phyloP scores from a whole-genome alignment of 1,140 invertebrate species.

The Matsumurasca onukii region DNA sequence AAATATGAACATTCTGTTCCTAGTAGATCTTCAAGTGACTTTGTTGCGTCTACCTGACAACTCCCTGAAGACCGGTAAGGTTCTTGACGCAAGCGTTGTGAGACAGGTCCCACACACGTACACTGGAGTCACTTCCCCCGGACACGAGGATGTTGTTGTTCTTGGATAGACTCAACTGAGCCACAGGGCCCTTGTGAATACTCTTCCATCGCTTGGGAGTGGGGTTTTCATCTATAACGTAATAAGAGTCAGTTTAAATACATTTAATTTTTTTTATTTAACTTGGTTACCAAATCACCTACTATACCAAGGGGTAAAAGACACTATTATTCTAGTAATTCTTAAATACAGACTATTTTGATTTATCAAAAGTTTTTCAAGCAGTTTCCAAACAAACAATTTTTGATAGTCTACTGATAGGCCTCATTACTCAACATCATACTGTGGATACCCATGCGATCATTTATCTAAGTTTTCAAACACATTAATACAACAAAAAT shows the following conservation, averaged over 20 bases:
- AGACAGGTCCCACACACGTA: constrained; percentile 83
- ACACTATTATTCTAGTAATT: not conserved
- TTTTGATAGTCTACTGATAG: too few species aligned
- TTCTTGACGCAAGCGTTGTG: constrained; percentile 81
- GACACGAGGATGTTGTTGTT: constrained; percentile 71
- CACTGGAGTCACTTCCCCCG: constrained; percentile 80
- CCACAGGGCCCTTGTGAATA: constrained; percentile 83
- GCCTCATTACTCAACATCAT: too few species aligned
- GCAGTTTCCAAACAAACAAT: not conserved
- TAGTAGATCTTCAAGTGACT: too few species aligned
- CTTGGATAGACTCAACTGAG: constrained; percentile 64
- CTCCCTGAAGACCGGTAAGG: constrained; percentile 77
- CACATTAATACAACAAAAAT: not conserved
- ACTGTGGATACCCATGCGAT: too few species aligned
- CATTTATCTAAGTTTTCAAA: not conserved
- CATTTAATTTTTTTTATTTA: not conserved
- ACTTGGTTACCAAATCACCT: not conserved
- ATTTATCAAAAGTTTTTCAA: not conserved
- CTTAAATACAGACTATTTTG: not conserved
- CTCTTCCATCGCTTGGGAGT: constrained; percentile 72
- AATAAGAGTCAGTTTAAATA: not conserved
- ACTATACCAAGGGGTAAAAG: not conserved
- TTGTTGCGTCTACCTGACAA: constrained; percentile 59
- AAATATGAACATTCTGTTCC: too few species aligned
- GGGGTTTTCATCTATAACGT: constrained; percentile 54